Base-by-base conservation (phyloP, 2,888 invertebrate species). In the Lithophane socia region DNA sequence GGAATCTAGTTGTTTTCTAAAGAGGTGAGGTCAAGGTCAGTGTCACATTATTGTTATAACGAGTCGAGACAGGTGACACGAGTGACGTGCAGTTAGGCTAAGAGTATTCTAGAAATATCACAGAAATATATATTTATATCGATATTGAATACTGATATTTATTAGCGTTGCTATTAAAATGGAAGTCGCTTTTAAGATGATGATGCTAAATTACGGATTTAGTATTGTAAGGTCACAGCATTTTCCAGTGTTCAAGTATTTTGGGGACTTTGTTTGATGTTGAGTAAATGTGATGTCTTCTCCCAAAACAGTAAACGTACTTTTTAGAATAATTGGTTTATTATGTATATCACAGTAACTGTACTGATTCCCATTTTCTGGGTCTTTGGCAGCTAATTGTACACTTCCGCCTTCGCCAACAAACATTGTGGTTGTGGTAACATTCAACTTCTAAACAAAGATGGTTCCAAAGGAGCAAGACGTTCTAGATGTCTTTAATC, bases 1-100 rank as follows among this genome's bases (percentile, higher is more conserved):
- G 60, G 54, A 44, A 49, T 67, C 61, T 49, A 37, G 42, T 61
- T 54, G 24, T 65, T 44, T 49, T 47, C 9, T 74, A 64, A 60
- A 29, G 8, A 67, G 54, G 49, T 37, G 68, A 84, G 68, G 68
- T 73, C 73, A 73, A 80, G 69, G 84, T 52, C n/a, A 44, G 42
- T 21, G 67, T 68, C 65, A 69, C 44, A 29, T 18, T 73, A 42
- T 52, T 61, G 60, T 68, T 44, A 61, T 49, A 63, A 9, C 7
- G 44, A 44, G 47, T 12, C 42, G 49, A 56, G 76, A n/a, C 66
- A 37, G 21, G n/a, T 8, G 24, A 42, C 65, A 18, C 54, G 37
- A 37, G 37, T 37, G 37, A 37, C 37, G 61, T 54, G n/a, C 29
- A 8, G 21, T 2, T 18, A 21, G 44, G 52, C 52, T 65, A 47